A percentile compares a stretch with the other conserved stretches of the same genome.
phyloP scores from a whole-genome alignment of 2,797 vertebrate species.

The Rousettus madagascariensis region DNA sequence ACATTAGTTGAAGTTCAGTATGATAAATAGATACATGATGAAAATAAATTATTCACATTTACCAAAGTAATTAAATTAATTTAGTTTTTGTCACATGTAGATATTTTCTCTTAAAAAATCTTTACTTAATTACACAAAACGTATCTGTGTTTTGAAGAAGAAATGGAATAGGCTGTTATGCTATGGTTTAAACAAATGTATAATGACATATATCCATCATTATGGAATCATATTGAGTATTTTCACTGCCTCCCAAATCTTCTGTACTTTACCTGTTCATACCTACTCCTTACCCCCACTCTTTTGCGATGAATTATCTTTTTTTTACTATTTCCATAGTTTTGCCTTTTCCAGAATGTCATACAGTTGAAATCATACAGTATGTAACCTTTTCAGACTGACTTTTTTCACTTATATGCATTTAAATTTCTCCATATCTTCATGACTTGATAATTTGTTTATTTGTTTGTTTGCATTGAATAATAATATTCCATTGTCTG shows the following conservation, averaged over 20 bases:
- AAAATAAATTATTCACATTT: neutral
- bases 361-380: neutral
- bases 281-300: too few species aligned
- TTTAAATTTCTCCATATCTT: neutral
- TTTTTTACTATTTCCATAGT: neutral
- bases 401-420: neutral
- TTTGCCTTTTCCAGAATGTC: neutral
- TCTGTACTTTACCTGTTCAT: neutral
- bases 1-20: neutral
- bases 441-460: neutral
- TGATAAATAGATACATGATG: neutral
- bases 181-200: neutral
- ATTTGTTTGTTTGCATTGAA: neutral
- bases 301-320: neutral
- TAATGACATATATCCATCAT: neutral
- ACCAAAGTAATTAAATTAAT: neutral
- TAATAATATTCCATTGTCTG: neutral
- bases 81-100: neutral
- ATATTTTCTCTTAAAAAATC: neutral
- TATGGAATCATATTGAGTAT: neutral
- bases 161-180: neutral
- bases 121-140: neutral
- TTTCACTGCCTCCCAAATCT: neutral
- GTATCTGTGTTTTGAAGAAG: neutral
- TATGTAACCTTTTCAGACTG: neutral